phyloP scores from a whole-genome alignment of 2,888 invertebrate species.

The Catocala sponsa region DNA sequence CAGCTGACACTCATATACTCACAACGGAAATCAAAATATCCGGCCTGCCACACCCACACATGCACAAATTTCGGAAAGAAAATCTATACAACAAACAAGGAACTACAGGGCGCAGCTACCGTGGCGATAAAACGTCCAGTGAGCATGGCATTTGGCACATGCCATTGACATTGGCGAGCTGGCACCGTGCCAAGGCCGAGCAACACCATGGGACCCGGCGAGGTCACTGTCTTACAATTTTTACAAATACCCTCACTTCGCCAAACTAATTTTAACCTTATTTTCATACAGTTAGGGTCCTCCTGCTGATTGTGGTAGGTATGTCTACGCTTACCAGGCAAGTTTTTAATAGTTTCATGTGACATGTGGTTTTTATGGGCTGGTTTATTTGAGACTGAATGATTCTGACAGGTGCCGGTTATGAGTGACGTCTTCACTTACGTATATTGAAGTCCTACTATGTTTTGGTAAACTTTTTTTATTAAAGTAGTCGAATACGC shows the following conservation, averaged over 20 bases:
- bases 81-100: conserved; percentile 16
- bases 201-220: conserved; percentile 58
- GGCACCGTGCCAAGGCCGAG: conserved; percentile 65
- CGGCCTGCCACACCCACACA: conserved; percentile 5
- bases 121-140: conserved; percentile 48
- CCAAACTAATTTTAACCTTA: conserved; percentile 27
- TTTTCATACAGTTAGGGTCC: neutral
- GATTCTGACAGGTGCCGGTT: conserved; percentile 28
- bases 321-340: conserved; percentile 38
- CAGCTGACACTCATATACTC: neutral
- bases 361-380: conserved; percentile 55
- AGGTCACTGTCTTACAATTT: conserved; percentile 60
- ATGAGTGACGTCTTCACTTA: conserved; percentile 13
- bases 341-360: conserved; percentile 52
- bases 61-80: conserved; percentile 2
- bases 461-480: too few relatives aligned
- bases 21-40: neutral
- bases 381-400: conserved; percentile 39
- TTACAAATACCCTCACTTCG: conserved; percentile 15
- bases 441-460: neutral
- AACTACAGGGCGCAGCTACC: conserved; percentile 10
- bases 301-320: neutral
- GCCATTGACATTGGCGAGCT: conserved; percentile 79
- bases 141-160: conserved; percentile 65
- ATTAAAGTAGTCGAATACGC: too few relatives aligned